Conservation (phyloP, 2,113 vertebrate species). For the Hyla sarda region DNA sequence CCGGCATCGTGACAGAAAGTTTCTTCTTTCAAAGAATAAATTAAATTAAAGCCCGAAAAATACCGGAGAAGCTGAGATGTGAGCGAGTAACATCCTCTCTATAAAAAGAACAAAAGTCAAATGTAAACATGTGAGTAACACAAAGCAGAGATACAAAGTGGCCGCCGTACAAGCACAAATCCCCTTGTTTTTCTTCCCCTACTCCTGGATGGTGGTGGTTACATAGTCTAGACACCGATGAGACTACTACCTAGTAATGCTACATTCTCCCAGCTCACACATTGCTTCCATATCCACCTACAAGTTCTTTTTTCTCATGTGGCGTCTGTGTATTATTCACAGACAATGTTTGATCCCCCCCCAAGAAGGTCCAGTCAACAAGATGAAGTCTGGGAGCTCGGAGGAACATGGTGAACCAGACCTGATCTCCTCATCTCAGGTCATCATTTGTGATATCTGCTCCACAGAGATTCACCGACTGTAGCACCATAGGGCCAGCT, state of each 20-base stretch:
- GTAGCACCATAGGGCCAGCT: too few relatives aligned
- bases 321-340: constrained; percentile 62
- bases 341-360: neutral
- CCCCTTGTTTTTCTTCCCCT: constrained; percentile 45
- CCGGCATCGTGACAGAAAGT: too few relatives aligned
- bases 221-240: constrained; percentile 81
- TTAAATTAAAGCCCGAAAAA: neutral
- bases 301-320: constrained; percentile 72
- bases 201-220: constrained; percentile 78
- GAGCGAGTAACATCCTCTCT: constrained; percentile 4
- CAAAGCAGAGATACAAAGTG: neutral
- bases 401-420: neutral
- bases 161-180: neutral
- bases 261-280: constrained; percentile 74
- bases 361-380: neutral
- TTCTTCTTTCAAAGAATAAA: neutral
- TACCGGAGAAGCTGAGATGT: neutral
- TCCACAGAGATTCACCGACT: neutral
- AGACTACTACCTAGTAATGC: constrained; percentile 80
- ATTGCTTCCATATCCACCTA: constrained; percentile 77
- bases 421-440: neutral
- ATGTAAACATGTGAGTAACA: constrained; percentile 48
- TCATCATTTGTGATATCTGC: neutral
- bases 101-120: constrained; percentile 26
- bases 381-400: neutral